Conservation (phyloP, 2,113 vertebrate genomes). For the Leucopsar rothschildi region DNA sequence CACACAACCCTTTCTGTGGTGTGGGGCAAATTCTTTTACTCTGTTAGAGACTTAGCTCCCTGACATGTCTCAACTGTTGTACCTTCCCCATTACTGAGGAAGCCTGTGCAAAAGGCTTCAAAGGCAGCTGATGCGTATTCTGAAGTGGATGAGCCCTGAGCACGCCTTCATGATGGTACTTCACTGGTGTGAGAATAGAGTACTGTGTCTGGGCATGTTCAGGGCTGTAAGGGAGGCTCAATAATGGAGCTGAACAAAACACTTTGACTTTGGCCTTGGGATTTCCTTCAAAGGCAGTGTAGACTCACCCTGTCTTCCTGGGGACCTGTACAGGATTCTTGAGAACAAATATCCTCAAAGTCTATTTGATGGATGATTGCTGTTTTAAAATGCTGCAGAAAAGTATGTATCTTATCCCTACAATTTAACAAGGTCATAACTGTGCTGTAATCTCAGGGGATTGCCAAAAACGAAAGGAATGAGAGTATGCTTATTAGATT, state of each 20-base stretch:
- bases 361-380: neutral
- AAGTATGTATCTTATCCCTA: neutral
- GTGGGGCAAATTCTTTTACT: neutral
- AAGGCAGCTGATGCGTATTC: neutral
- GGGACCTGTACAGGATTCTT: neutral
- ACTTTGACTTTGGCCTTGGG: neutral
- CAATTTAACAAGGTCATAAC: conserved; percentile 1
- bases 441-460: neutral
- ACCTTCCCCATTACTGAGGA: neutral
- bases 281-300: neutral
- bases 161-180: neutral
- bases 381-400: neutral
- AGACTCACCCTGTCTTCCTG: neutral
- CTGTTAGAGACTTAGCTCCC: neutral
- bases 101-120: neutral
- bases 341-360: neutral
- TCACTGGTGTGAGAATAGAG: neutral
- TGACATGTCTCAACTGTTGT: rapidly evolving
- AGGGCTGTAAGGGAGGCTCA: neutral
- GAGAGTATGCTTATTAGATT: conserved; percentile 31
- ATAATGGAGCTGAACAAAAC: neutral
- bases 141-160: neutral
- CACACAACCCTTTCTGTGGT: neutral
- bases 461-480: conserved; percentile 28
- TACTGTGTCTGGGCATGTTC: neutral